Evolutionary conservation across 2,888 invertebrate genomes (phyloP).

Genomic region (Bembecia ichneumoniformis): DNA sequence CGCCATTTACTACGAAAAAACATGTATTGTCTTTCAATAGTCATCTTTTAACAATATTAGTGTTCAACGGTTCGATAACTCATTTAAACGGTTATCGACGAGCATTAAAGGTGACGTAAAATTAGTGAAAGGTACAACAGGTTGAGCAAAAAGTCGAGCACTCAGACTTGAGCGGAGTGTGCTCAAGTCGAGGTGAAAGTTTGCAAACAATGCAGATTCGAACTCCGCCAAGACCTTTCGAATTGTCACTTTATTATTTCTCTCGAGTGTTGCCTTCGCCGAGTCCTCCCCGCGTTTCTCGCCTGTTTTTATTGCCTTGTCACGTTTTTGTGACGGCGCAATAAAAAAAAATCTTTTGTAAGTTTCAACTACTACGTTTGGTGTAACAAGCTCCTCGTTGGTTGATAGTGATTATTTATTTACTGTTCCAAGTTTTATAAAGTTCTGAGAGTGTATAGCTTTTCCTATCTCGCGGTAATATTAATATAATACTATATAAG

Average conservation of each 20-base stretch:
- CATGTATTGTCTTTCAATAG: no score
- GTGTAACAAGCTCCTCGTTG: background rate
- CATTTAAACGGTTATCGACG: no score
- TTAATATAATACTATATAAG: no score
- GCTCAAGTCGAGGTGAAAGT: background rate
- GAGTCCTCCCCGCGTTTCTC: background rate
- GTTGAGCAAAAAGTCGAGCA: background rate
- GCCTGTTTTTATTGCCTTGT: background rate
- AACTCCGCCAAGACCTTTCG: background rate
- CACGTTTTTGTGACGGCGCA: background rate
- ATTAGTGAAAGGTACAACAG: background rate
- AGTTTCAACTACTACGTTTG: background rate
- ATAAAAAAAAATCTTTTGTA: background rate
- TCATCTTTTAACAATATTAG: no score
- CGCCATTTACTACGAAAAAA: no score
- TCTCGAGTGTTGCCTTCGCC: background rate
- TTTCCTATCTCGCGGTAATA: no score
- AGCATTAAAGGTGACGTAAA: no score
- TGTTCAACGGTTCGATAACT: no score
- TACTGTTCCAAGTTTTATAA: no score
- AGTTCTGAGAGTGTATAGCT: no score
- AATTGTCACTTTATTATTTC: background rate
- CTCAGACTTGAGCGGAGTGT: background rate
- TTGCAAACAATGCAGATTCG: constrained; percentile 6
- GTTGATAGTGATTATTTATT: background rate